Base-by-base conservation (phyloP, 2,888 invertebrate genomes). In the Ectemnius lituratus region DNA sequence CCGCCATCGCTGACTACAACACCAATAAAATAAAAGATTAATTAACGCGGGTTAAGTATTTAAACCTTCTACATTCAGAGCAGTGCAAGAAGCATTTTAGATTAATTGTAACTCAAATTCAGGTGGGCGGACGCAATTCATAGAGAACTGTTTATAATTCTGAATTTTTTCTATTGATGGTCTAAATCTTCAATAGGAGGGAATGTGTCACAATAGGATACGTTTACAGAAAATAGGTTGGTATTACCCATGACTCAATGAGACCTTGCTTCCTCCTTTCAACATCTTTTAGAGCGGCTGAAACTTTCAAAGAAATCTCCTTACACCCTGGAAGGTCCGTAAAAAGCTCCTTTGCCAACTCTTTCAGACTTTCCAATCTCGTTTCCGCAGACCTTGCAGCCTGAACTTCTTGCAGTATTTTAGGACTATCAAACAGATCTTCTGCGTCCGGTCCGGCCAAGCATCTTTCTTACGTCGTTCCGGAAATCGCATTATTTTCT, bases 211-310 rank as follows among this genome's bases (percentile, higher is more conserved):
- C 37, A 11, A 37, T 11, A 37, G 8, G 37, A 6, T 16, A 52
- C 11, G 16, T 62, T 6, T 4, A 27, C 52, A 23, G 18, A 69
- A 57, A 52, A 46, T 64, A 23, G 37, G 37, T 37, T 37, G 37
- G 8, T 37, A 11, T 37, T 87, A 90, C 90, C 90, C 90, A 91
- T 47, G 86, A 76, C n/a, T 90, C 90, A 1, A 89, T 84, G 18
- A 90, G 83, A 37, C 85, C 75, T 18, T 88, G 87, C 5, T 87
- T 83, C 56, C 82, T 87, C 8, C 79, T 84, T 52, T 88, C 88
- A 2, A 85, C 82, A 0, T 89, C 88, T 45, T 84, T 86, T 4
- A 87, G 45, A 3, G 86, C 86, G 0, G 67, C 62, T 0, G 78
- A 64, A 27, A 91, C 83, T 68, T 84, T 90, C 0, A 73, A 71